phyloP scores from a whole-genome alignment of 30 jellyfish, hydroid and myxozoan genomes.

The Euphysa ruthae region DNA sequence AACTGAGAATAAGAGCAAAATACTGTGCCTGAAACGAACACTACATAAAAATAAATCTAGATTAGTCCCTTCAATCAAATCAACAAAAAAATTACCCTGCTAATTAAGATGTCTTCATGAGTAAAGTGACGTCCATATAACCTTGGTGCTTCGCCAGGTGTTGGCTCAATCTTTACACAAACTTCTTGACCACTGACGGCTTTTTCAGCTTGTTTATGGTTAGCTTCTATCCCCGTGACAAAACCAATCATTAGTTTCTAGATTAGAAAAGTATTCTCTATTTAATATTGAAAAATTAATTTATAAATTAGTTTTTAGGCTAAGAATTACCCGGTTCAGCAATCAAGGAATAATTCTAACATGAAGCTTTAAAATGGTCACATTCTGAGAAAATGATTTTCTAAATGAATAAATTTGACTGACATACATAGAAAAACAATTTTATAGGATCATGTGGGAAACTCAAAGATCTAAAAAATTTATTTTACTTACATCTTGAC shows the following conservation, averaged over 20 bases:
- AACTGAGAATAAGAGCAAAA: no score
- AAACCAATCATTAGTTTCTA: constrained; percentile 57
- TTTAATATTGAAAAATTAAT: not conserved
- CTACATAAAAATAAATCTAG: no score
- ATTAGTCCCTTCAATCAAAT: no score
- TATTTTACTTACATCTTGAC: constrained; percentile 63
- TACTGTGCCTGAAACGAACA: not conserved
- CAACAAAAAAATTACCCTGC: no score
- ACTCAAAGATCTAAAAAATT: not conserved
- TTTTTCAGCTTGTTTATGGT: constrained; percentile 87
- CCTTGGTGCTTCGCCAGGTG: constrained; percentile 94
- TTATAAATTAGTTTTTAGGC: not conserved
- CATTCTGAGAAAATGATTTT: no score
- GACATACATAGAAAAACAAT: not conserved
- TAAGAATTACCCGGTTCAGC: no score
- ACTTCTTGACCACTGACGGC: constrained; percentile 94
- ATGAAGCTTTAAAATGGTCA: no score
- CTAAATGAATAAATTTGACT: no score
- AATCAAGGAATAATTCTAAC: no score
- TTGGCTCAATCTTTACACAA: constrained; percentile 80
- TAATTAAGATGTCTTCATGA: constrained; percentile 73
- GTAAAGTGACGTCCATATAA: constrained; percentile 99
- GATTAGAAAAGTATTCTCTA: not conserved
- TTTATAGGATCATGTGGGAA: not conserved
- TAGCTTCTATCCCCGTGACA: constrained; percentile 96